These are phyloP conservation scores for Periparus ater DNA, from an alignment of 2,797 vertebrate species.

Conservation along the genomic window DNA sequence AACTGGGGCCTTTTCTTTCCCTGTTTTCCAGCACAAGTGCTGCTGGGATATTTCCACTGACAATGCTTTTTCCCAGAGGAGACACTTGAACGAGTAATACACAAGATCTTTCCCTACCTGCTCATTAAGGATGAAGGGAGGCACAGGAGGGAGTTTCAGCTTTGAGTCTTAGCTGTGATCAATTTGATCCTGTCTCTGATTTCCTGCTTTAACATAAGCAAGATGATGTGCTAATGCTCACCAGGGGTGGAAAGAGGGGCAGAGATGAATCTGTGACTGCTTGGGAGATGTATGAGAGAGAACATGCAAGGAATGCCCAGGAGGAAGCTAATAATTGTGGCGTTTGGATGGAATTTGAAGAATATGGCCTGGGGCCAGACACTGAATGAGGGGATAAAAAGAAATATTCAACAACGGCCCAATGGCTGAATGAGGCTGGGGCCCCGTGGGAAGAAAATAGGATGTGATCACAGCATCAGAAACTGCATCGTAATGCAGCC, in stretches of 20 bases:
- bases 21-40: not conserved
- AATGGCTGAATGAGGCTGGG: not conserved
- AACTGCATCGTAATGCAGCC: not conserved
- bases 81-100: not conserved
- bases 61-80: not conserved
- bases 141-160: not conserved
- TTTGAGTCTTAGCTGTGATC: not conserved
- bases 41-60: not conserved
- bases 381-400: slow-evolving; percentile 52
- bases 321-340: slow-evolving; percentile 60
- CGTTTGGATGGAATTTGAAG: slow-evolving; percentile 53
- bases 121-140: not conserved
- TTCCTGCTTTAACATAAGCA: not conserved
- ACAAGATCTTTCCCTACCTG: slow-evolving; percentile 5
- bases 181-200: not conserved
- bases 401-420: slow-evolving; percentile 41
- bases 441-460: slow-evolving; percentile 10
- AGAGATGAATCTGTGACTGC: slow-evolving; percentile 14
- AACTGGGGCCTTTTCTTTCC: not conserved
- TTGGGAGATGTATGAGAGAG: slow-evolving; percentile 2
- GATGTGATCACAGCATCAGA: slow-evolving; percentile 15
- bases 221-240: not conserved
- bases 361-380: slow-evolving; percentile 17
- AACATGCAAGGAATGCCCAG: slow-evolving; percentile 45
- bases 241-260: not conserved